Percentiles rank a stretch among this genome's conserved stretches.
Evolutionary conservation across 2,888 invertebrate species (phyloP).

Genomic region (Mycalesis mineus): DNA sequence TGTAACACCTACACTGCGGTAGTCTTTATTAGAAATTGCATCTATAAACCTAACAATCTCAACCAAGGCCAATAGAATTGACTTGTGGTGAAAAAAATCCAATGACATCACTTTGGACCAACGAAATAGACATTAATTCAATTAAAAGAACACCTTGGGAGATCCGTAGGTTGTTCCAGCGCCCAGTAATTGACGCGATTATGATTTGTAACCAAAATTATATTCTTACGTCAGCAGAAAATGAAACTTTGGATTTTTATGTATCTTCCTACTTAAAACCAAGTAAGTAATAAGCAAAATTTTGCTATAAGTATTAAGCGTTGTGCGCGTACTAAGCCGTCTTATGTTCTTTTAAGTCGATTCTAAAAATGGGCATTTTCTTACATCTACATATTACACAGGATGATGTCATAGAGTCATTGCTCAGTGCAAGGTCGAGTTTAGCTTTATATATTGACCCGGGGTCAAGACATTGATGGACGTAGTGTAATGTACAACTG

Average conservation of each 20-base stretch:
- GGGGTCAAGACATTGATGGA: constrained; percentile 12
- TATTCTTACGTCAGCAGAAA: background rate
- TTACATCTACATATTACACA: background rate
- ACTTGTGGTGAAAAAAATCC: constrained; percentile 32
- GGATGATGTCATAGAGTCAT: constrained; percentile 23
- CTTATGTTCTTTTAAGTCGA: too few species aligned
- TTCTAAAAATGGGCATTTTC: background rate
- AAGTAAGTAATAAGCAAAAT: too few species aligned
- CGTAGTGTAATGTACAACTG: background rate
- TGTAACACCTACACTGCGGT: constrained; percentile 40
- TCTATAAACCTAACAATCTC: constrained; percentile 44
- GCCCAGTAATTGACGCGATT: background rate
- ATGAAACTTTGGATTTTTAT: too few species aligned
- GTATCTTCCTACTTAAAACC: too few species aligned
- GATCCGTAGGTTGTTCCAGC: background rate
- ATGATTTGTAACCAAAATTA: background rate
- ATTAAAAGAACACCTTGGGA: constrained; percentile 18
- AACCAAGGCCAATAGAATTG: constrained; percentile 50
- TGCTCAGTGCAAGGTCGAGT: constrained; percentile 25
- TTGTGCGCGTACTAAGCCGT: background rate
- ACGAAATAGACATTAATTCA: constrained; percentile 28
- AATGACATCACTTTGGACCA: constrained; percentile 43
- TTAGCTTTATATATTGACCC: constrained; percentile 19
- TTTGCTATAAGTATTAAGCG: too few species aligned
- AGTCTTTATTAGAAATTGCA: constrained; percentile 44